Conservation (phyloP, 2,113 vertebrate species). For the Natator depressus region DNA sequence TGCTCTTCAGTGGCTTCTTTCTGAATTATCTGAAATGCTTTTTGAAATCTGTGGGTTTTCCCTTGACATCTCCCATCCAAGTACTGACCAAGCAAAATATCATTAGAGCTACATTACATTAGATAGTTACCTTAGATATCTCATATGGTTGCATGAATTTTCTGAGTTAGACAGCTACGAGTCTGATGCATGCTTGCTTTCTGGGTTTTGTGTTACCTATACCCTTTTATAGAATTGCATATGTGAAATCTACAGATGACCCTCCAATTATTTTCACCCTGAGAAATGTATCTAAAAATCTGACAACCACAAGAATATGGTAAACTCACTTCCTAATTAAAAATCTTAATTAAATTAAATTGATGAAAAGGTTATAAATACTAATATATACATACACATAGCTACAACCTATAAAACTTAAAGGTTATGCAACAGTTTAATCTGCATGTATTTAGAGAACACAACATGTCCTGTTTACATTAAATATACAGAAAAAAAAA, state of each 20-base stretch:
- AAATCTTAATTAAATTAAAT: not conserved
- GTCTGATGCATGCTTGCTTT: not conserved
- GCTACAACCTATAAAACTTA: not conserved
- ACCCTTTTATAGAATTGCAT: not conserved
- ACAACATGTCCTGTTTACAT: not conserved
- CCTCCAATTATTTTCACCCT: not conserved
- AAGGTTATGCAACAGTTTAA: not conserved
- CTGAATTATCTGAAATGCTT: too few relatives aligned
- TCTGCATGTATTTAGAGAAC: not conserved
- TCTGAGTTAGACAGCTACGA: too few relatives aligned
- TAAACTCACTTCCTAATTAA: not conserved
- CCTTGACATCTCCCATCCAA: too few relatives aligned
- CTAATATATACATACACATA: not conserved
- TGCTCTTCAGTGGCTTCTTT: not conserved
- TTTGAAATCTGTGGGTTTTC: too few relatives aligned
- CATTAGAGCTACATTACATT: too few relatives aligned
- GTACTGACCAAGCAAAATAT: too few relatives aligned
- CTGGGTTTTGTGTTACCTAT: not conserved
- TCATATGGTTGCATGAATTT: too few relatives aligned
- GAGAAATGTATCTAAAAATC: not conserved
- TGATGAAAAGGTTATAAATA: not conserved
- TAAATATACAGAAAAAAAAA: not conserved
- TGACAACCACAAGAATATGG: not conserved
- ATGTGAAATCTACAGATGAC: not conserved
- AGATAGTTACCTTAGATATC: too few relatives aligned